phyloP scores from a whole-genome alignment of 2,888 invertebrate species.

The Sclerodermus sp. region DNA sequence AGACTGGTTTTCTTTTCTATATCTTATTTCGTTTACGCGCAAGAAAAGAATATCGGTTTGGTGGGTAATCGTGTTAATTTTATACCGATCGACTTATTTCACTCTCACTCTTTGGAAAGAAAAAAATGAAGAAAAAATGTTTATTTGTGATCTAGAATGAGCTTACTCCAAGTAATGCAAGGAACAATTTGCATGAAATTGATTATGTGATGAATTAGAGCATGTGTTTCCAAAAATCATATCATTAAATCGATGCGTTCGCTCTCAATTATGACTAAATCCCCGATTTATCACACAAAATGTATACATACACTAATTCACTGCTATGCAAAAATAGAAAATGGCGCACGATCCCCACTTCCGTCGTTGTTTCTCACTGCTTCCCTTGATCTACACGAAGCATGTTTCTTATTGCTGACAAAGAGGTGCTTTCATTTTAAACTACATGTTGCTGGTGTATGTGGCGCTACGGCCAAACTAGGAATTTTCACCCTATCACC shows the following conservation, averaged over 20 bases:
- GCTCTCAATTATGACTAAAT: conserved; percentile 24
- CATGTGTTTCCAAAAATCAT: conserved; percentile 43
- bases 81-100: conserved; percentile 6
- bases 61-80: conserved; percentile 13
- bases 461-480: too few species aligned
- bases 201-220: conserved; percentile 29
- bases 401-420: too few species aligned
- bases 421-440: too few species aligned
- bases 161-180: conserved; percentile 22
- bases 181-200: conserved; percentile 16
- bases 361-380: conserved; percentile 43
- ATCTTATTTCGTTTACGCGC: conserved; percentile 20
- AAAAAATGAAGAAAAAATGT: conserved; percentile 31
- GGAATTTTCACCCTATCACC: too few species aligned
- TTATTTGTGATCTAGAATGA: conserved; percentile 24
- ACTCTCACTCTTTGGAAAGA: conserved; percentile 26
- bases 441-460: too few species aligned
- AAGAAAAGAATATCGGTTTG: conserved; percentile 12
- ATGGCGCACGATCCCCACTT: conserved; percentile 51
- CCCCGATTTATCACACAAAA: conserved; percentile 48
- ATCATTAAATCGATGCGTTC: conserved; percentile 30
- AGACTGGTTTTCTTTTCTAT: conserved; percentile 42
- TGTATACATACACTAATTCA: conserved; percentile 50
- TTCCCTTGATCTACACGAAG: conserved; percentile 35
- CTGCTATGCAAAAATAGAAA: conserved; percentile 57